phyloP scores from a whole-genome alignment of 2,888 invertebrate species.

The Gryllus longicercus region DNA sequence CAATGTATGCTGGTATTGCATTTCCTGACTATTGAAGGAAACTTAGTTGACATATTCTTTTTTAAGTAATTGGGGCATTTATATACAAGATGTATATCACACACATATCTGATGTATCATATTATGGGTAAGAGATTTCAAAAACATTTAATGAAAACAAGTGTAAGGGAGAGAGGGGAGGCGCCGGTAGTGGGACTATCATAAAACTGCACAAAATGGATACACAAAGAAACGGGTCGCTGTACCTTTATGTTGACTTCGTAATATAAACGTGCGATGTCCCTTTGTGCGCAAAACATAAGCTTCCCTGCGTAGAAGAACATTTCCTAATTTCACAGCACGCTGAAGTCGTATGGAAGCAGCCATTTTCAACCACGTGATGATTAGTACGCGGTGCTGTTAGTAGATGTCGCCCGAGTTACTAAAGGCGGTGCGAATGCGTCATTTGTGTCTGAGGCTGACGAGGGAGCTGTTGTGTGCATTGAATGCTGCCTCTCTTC shows the following conservation, averaged over 20 bases:
- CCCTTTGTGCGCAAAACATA: not conserved
- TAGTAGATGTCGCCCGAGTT: conserved; percentile 36
- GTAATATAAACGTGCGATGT: conserved; percentile 8
- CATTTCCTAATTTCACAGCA: conserved; percentile 32
- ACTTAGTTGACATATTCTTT: no score
- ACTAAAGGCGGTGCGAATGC: conserved; percentile 33
- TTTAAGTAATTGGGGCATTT: no score
- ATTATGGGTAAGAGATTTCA: no score
- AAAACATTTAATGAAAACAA: no score
- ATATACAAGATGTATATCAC: no score
- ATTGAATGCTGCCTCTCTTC: conserved; percentile 29
- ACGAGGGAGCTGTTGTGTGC: conserved; percentile 30
- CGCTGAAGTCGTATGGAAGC: conserved; percentile 33
- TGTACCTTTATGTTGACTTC: conserved; percentile 19
- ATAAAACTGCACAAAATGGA: no score
- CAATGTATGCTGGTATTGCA: no score
- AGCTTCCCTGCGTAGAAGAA: conserved; percentile 27
- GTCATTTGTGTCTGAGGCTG: conserved; percentile 32
- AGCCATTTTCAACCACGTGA: conserved; percentile 36
- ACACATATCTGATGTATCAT: no score
- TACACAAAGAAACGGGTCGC: not conserved
- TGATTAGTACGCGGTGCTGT: conserved; percentile 29
- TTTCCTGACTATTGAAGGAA: no score
- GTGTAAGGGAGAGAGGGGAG: no score
- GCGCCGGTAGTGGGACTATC: no score